Percentiles rank a stretch among this genome's conserved stretches.
These are phyloP conservation scores for Hymenopus coronatus DNA, from an alignment of 2,888 invertebrate species.

Conservation along the genomic window DNA sequence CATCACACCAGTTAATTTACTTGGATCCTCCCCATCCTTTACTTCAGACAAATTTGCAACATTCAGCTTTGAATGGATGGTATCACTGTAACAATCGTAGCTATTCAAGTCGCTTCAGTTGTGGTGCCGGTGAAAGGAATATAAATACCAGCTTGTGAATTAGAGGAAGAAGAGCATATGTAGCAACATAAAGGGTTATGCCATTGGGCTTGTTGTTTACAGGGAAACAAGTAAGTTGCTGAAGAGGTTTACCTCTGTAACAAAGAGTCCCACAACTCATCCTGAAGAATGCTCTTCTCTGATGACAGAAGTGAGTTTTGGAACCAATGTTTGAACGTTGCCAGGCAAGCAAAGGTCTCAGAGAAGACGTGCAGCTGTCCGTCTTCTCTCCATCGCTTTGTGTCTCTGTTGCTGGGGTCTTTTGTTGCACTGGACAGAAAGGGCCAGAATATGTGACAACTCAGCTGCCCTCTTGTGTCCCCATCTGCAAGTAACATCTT, in stretches of 20 bases:
- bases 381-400: conserved; percentile 43
- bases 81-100: too few relatives aligned
- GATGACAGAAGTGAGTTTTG: conserved; percentile 37
- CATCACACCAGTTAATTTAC: too few relatives aligned
- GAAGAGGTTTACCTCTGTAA: conserved; percentile 2
- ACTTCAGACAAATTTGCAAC: too few relatives aligned
- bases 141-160: too few relatives aligned
- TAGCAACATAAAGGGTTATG: too few relatives aligned
- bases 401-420: conserved; percentile 42
- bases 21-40: too few relatives aligned
- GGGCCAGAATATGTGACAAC: conserved; percentile 45
- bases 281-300: conserved; percentile 33
- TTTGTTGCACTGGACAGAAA: conserved; percentile 42
- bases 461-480: neutral
- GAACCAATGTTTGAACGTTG: conserved; percentile 43
- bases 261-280: conserved; percentile 37
- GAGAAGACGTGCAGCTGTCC: conserved; percentile 43
- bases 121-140: too few relatives aligned
- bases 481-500: neutral
- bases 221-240: too few relatives aligned
- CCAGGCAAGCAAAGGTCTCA: conserved; percentile 39
- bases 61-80: too few relatives aligned
- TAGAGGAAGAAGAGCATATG: neutral
- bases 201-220: too few relatives aligned
- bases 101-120: too few relatives aligned